These are phyloP conservation scores for Pagetopsis macropterus DNA, from an alignment of 2,797 vertebrate species.

Conservation along the genomic window DNA sequence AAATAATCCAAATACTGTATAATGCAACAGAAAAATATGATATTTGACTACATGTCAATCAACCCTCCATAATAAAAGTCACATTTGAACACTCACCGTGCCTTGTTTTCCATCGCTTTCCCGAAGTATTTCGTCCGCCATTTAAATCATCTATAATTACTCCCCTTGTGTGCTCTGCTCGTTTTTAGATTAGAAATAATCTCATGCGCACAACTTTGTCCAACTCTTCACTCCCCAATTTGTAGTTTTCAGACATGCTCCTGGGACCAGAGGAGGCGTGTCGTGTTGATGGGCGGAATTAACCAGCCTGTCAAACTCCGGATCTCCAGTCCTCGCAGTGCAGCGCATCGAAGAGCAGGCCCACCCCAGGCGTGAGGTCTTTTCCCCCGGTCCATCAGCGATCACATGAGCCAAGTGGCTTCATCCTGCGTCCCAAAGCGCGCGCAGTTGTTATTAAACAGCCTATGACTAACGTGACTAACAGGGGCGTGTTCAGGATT, in stretches of 20 bases:
- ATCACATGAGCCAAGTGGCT: constrained; percentile 41
- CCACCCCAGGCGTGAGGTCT: neutral
- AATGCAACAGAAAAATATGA: neutral
- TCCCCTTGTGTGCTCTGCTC: constrained; percentile 25
- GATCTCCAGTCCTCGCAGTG: constrained; percentile 27
- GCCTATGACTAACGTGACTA: constrained; percentile 15
- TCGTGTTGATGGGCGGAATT: constrained; percentile 39
- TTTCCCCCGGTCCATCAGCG: constrained; percentile 15
- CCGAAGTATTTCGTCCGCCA: constrained; percentile 81
- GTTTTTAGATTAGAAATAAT: constrained; percentile 11
- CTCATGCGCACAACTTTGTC: constrained; percentile 51
- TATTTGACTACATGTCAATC: neutral
- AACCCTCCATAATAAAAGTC: neutral
- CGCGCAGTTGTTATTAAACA: constrained; percentile 12
- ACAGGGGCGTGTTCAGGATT: constrained; percentile 11
- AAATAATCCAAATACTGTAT: neutral
- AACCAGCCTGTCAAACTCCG: constrained; percentile 16
- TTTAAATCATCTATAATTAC: constrained; percentile 66
- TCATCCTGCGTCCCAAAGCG: constrained; percentile 3
- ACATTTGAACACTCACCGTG: constrained; percentile 71
- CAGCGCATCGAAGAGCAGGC: neutral
- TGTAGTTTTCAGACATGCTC: constrained; percentile 45
- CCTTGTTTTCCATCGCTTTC: constrained; percentile 60
- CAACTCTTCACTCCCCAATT: constrained; percentile 50
- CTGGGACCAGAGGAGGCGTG: constrained; percentile 56